Evolutionary conservation across 2,888 invertebrate species (phyloP).

Genomic region (Idaea biselata): DNA sequence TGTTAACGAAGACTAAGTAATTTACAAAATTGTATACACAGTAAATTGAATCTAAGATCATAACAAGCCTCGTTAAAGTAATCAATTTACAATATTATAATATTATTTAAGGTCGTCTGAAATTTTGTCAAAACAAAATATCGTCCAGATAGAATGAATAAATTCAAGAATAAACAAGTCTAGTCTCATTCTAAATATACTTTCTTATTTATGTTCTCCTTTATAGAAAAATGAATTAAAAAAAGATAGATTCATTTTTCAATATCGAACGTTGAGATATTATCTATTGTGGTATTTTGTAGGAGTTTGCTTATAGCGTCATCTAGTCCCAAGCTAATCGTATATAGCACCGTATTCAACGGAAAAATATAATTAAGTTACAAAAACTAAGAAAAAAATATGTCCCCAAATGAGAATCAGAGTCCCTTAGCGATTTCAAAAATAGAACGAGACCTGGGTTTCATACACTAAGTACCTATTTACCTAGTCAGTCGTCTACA

Average conservation of each 20-base stretch:
- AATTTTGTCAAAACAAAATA: not conserved
- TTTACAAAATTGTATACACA: not conserved
- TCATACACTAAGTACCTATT: no score
- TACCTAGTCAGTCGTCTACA: no score
- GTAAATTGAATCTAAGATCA: not conserved
- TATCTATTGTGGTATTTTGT: no score
- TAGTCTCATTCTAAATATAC: not conserved
- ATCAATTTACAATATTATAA: not conserved
- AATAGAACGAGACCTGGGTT: no score
- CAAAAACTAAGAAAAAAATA: no score
- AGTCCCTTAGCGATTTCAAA: no score
- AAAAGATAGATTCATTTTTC: not conserved
- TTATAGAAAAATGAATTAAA: not conserved
- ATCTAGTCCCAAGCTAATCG: no score
- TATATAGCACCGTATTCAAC: no score
- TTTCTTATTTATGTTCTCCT: not conserved
- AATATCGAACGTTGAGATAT: not conserved
- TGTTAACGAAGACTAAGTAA: not conserved
- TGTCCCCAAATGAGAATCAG: no score
- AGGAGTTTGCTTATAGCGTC: no score
- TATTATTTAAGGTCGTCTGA: not conserved
- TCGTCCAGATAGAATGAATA: not conserved
- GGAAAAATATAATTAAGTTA: no score
- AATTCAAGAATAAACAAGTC: not conserved
- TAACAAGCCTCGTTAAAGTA: not conserved